Conservation (phyloP, 2,113 vertebrate species). For the Gymnarchus niloticus region DNA sequence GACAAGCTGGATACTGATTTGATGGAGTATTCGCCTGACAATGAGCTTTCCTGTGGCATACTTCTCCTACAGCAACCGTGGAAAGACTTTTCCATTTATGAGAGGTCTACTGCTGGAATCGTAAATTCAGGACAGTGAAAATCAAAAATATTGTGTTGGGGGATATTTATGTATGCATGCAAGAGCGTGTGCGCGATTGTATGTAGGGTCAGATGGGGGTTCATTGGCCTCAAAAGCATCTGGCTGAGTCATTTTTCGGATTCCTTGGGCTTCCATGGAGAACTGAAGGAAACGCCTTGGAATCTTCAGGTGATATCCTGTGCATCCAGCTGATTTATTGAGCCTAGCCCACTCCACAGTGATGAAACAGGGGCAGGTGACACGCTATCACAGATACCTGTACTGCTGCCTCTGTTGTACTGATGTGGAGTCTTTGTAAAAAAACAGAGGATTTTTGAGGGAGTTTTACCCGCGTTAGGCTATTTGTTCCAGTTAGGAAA, state of each 20-base stretch:
- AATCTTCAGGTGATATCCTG: background rate
- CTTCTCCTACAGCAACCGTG: too few relatives aligned
- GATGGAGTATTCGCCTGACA: background rate
- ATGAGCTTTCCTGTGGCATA: too few relatives aligned
- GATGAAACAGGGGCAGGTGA: background rate
- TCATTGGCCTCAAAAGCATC: background rate
- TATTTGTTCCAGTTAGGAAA: background rate
- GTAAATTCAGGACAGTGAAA: background rate
- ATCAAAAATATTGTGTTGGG: constrained; percentile 11
- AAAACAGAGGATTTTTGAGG: background rate
- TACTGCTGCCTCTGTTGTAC: background rate
- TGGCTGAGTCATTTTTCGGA: background rate
- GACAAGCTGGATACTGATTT: background rate
- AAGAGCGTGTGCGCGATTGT: background rate
- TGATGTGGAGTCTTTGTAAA: background rate
- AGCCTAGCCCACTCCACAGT: background rate
- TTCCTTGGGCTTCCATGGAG: background rate
- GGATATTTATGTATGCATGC: background rate
- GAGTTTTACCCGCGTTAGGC: too few relatives aligned
- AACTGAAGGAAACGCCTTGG: background rate
- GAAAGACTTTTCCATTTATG: background rate
- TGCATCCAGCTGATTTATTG: background rate
- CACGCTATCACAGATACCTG: background rate
- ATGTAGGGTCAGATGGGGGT: background rate
- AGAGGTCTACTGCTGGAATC: background rate